Evolutionary conservation across 2,113 vertebrate species (phyloP).

Genomic region (Dasyprocta punctata): DNA sequence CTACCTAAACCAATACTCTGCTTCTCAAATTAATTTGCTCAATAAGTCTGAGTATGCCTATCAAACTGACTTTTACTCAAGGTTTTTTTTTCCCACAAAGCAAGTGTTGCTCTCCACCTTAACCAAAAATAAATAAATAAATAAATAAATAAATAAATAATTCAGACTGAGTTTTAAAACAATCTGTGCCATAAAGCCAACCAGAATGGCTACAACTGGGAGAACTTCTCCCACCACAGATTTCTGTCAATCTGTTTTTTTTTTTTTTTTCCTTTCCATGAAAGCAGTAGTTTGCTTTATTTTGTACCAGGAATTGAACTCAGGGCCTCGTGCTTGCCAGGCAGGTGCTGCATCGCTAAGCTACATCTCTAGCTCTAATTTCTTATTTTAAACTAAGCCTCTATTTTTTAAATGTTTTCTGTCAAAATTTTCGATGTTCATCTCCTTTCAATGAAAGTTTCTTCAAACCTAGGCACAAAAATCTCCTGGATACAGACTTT

Average conservation of each 20-base stretch:
- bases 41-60: neutral
- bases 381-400: neutral
- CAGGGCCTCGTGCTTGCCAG: too few species aligned
- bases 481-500: neutral
- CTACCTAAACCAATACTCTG: constrained; percentile 22
- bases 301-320: too few species aligned
- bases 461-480: neutral
- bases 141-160: too few species aligned
- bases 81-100: neutral
- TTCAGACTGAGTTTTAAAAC: neutral
- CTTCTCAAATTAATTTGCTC: constrained; percentile 22
- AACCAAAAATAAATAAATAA: neutral
- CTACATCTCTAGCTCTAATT: neutral
- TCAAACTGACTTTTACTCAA: neutral
- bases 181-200: neutral
- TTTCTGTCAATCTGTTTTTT: neutral
- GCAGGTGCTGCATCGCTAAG: too few species aligned
- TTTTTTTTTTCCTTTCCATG: neutral
- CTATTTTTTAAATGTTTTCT: neutral
- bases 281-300: neutral
- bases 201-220: neutral
- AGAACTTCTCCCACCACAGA: neutral
- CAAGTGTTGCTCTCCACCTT: neutral
- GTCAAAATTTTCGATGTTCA: neutral
- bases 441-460: neutral